A percentile compares a stretch with the other conserved stretches of the same genome.
Evolutionary conservation across 2,888 invertebrate species (phyloP).

Genomic region (Agrotis puta): DNA sequence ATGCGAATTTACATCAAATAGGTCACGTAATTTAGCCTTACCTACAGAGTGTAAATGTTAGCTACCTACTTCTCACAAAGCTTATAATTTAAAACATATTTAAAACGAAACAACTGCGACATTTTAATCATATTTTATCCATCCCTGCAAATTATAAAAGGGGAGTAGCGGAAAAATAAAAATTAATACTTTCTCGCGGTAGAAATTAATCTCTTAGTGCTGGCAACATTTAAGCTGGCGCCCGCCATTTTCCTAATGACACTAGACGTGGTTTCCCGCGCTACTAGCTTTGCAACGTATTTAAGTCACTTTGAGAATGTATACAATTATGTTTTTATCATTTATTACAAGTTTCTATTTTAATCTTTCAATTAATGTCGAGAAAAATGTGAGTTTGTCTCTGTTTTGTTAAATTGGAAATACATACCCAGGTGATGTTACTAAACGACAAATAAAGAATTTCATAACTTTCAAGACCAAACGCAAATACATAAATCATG

Average conservation of each 20-base stretch:
- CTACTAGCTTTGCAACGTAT: conserved; percentile 65
- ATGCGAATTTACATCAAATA: neutral
- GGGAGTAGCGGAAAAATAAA: conserved; percentile 69
- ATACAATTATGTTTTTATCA: conserved; percentile 49
- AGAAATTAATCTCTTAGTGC: conserved; percentile 71
- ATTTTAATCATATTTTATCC: conserved; percentile 58
- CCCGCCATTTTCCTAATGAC: conserved; percentile 83
- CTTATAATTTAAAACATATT: conserved; percentile 23
- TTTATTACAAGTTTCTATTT: conserved; percentile 20
- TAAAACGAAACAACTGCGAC: conserved; percentile 42
- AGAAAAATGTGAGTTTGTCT: no score
- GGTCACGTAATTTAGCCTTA: neutral
- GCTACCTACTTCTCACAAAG: neutral
- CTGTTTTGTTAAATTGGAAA: neutral
- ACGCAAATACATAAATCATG: no score
- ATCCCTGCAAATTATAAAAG: conserved; percentile 56
- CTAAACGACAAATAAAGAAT: neutral
- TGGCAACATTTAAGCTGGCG: conserved; percentile 80
- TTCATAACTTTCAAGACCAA: neutral
- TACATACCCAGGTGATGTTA: neutral
- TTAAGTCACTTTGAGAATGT: conserved; percentile 57
- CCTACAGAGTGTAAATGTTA: neutral
- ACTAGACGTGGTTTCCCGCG: conserved; percentile 71
- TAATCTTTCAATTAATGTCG: neutral
- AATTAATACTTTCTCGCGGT: conserved; percentile 68